Conservation (phyloP, 2,797 vertebrate species). For the Gadopsis marmoratus region DNA sequence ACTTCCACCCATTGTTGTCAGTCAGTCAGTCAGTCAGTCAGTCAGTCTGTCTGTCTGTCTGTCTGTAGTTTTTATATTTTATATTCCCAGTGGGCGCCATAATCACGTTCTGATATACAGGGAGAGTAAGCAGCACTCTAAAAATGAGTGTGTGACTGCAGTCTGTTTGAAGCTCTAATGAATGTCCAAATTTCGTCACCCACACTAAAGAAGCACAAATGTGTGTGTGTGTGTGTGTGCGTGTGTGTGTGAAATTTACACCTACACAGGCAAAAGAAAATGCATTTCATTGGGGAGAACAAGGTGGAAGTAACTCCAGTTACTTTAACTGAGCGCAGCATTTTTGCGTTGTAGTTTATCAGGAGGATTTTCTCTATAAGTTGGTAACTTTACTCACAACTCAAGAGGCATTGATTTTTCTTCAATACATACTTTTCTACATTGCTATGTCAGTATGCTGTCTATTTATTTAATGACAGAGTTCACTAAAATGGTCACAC, state of each 20-base stretch:
- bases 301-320: constrained; percentile 10
- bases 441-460: not conserved
- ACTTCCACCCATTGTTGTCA: constrained; percentile 23
- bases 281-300: constrained; percentile 3
- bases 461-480: not conserved
- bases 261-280: constrained; percentile 19
- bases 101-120: constrained; percentile 27
- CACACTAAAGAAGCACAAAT: constrained; percentile 31
- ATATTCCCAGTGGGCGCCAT: not conserved
- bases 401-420: not conserved
- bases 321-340: constrained; percentile 5
- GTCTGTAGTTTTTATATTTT: constrained; percentile 23
- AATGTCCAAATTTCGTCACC: constrained; percentile 40
- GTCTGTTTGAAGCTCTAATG: constrained; percentile 48
- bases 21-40: no score
- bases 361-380: not conserved
- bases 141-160: constrained; percentile 28
- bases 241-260: constrained; percentile 6
- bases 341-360: not conserved
- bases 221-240: constrained; percentile 3
- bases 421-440: not conserved
- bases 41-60: not conserved
- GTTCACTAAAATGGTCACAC: not conserved
- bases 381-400: not conserved
- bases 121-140: constrained; percentile 15